Evolutionary conservation across 1,140 invertebrate genomes (phyloP), one percentile per base, ranked within the genome.

Genomic region (Conopomorpha cramerella): DNA sequence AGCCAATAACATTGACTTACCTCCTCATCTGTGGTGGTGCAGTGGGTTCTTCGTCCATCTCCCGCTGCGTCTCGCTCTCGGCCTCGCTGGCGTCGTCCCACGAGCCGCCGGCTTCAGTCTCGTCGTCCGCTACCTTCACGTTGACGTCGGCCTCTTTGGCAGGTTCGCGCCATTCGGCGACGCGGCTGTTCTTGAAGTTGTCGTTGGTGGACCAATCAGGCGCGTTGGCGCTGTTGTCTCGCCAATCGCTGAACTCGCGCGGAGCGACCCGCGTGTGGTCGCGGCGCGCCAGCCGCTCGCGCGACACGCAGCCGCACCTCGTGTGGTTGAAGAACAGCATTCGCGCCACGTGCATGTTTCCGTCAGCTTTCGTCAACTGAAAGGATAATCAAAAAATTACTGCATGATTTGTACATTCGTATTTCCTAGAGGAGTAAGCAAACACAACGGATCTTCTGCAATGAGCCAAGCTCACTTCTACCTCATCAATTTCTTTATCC

Each of bases 261-360:
- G 23, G 32, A n/a, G 46, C 51, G 1, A 51, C 38, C 16, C 44
- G 49, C 0, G 51, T 43, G 0, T 45, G 31, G 2, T 52, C 38
- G 2, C 51, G 57, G 26, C 39, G 55, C 29, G 59, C 62, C 41
- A 43, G 43, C 25, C 37, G 74, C 41, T 62, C 46, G 41, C 74
- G 77, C 23, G 81, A 77, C 12, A 77, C 66, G 54, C 89, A 91
- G 19, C 82, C 84, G 58, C 89, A 91, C 42, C 86, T 81, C 0
- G 89, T 90, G 67, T 91, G 87, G 59, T 90, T 91, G 67, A 82
- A 84, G 63, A 91, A 90, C 8, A 81, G 67, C 39, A 90, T 76
- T 30, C 84, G 83, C 38, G 87, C 85, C 2, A 86, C 78, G 2
- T 67, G 70, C 10, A 74, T 77, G 12, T 49, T 51, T 10, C 77